Conservation (phyloP, 2,113 vertebrate genomes). For the Gambusia affinis region DNA sequence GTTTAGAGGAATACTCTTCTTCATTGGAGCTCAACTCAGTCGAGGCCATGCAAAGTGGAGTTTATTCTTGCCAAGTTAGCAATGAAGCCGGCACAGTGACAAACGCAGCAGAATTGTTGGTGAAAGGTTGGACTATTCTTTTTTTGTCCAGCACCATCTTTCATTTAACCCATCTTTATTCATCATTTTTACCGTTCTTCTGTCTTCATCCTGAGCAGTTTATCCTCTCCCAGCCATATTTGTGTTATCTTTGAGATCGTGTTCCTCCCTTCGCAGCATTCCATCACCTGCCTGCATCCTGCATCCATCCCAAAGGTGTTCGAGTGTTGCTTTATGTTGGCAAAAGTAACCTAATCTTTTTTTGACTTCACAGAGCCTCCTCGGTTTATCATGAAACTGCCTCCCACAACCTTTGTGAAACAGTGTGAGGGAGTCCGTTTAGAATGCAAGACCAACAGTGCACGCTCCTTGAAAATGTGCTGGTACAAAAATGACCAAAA, state of each 20-base stretch:
- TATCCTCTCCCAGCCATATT: slow-evolving; percentile 17
- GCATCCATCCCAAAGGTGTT: slow-evolving; percentile 41
- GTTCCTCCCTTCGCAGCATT: slow-evolving; percentile 18
- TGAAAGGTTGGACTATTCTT: slow-evolving; percentile 80
- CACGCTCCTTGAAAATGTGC: slow-evolving; percentile 84
- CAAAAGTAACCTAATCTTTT: slow-evolving; percentile 42
- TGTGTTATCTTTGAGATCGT: slow-evolving; percentile 27
- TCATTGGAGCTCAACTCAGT: slow-evolving; percentile 89
- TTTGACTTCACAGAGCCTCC: slow-evolving; percentile 91
- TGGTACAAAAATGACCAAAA: slow-evolving; percentile 94
- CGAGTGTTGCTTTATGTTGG: not conserved
- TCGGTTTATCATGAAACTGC: slow-evolving; percentile 90
- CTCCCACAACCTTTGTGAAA: slow-evolving; percentile 86
- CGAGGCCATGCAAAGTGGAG: slow-evolving; percentile 83
- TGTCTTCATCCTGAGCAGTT: slow-evolving; percentile 13
- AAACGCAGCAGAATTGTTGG: slow-evolving; percentile 85
- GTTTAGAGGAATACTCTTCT: slow-evolving; percentile 83
- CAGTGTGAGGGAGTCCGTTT: slow-evolving; percentile 84
- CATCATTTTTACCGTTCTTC: slow-evolving; percentile 29
- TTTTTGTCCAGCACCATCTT: slow-evolving; percentile 37
- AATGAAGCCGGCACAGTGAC: slow-evolving; percentile 90
- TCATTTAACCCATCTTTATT: slow-evolving; percentile 40
- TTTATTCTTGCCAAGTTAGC: slow-evolving; percentile 89
- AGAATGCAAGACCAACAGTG: slow-evolving; percentile 88
- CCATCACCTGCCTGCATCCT: slow-evolving; percentile 25